phyloP scores from a whole-genome alignment of 2,888 invertebrate genomes.

The Epistrophella euchroma region DNA sequence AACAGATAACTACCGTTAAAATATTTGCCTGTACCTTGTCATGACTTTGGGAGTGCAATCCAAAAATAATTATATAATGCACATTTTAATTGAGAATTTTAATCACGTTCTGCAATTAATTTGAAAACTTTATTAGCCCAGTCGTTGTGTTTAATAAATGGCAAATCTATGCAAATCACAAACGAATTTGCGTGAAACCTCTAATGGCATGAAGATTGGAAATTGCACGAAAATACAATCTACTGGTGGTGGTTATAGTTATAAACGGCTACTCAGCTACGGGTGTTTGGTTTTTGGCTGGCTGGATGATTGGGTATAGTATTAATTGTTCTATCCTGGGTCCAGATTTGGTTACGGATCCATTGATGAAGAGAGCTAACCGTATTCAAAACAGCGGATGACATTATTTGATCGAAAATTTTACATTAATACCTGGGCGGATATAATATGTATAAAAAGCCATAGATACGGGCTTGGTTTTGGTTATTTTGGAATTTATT shows the following conservation, averaged over 20 bases:
- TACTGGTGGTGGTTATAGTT: conserved; percentile 1
- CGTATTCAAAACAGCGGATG: conserved; percentile 17
- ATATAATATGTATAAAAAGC: neutral
- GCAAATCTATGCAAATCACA: conserved; percentile 71
- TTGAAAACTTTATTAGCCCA: conserved; percentile 51
- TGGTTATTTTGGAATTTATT: conserved; percentile 6
- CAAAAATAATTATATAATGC: conserved; percentile 51
- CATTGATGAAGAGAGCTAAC: conserved; percentile 17
- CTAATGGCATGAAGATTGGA: conserved; percentile 27
- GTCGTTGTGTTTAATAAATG: conserved; percentile 62
- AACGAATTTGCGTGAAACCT: conserved; percentile 57
- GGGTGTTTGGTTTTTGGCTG: neutral
- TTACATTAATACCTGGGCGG: conserved; percentile 9
- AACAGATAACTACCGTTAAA: neutral
- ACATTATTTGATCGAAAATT: conserved; percentile 24
- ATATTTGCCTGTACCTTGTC: neutral
- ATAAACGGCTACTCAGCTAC: neutral
- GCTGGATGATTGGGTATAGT: neutral
- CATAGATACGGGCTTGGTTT: neutral
- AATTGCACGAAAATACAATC: conserved; percentile 26
- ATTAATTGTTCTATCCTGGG: neutral
- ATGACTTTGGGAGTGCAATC: neutral
- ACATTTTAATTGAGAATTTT: conserved; percentile 69
- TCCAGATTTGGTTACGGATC: neutral
- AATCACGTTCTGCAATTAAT: conserved; percentile 73